These are phyloP conservation scores for Neotoma lepida DNA, from an alignment of 2,113 vertebrate genomes.

Conservation along the genomic window DNA sequence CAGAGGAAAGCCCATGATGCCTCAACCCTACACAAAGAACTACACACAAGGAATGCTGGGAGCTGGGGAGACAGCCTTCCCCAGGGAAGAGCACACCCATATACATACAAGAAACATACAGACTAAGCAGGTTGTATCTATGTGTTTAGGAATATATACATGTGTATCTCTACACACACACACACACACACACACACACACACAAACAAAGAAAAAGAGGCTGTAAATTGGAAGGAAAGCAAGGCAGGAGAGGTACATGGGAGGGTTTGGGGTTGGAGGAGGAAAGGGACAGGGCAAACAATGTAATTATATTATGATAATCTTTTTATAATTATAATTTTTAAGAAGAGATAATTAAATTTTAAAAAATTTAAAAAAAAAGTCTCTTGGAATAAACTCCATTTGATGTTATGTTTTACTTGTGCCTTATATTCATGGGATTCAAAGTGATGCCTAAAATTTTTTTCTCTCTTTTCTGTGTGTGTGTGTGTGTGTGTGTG, in stretches of 20 bases:
- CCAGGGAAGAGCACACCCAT: not conserved
- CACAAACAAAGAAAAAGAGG: not conserved
- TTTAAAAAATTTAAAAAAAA: not conserved
- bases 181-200: not conserved
- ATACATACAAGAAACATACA: not conserved
- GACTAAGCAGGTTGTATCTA: not conserved
- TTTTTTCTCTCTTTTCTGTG: not conserved
- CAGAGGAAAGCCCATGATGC: not conserved
- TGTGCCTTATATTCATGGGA: not conserved
- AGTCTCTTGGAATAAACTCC: not conserved
- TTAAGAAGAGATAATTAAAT: not conserved
- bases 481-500: not conserved
- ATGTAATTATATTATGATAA: not conserved
- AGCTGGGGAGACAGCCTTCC: not conserved
- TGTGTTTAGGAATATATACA: not conserved
- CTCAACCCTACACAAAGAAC: not conserved
- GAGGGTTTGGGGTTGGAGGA: not conserved
- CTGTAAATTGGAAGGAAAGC: not conserved
- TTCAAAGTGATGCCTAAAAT: not conserved
- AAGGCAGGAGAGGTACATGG: not conserved
- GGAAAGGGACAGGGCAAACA: not conserved
- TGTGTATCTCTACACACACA: not conserved
- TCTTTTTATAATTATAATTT: not conserved
- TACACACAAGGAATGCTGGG: not conserved
- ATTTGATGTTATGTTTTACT: not conserved